Evolutionary conservation across 1,140 invertebrate species (phyloP).

Genomic region (Formica exsecta): DNA sequence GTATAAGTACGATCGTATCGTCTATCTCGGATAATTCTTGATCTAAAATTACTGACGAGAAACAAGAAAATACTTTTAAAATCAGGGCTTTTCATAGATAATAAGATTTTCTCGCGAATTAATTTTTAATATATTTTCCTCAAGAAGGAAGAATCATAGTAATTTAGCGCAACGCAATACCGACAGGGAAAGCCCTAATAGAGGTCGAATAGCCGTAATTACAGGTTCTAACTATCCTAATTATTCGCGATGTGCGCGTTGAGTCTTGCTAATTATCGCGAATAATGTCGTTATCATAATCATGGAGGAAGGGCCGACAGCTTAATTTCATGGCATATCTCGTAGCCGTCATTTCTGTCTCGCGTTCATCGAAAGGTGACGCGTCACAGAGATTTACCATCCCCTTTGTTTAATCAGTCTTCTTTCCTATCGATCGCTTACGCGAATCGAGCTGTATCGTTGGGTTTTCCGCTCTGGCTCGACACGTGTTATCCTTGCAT

Average conservation of each 20-base stretch:
- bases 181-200: constrained; percentile 58
- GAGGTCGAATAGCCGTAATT: constrained; percentile 79
- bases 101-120: background rate
- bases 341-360: background rate
- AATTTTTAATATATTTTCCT: background rate
- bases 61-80: background rate
- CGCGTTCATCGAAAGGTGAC: background rate
- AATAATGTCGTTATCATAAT: constrained; percentile 76
- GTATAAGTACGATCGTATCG: background rate
- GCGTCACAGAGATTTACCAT: constrained; percentile 7
- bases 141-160: background rate
- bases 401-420: background rate
- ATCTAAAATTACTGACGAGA: background rate
- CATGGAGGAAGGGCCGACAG: constrained; percentile 7
- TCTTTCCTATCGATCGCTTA: constrained; percentile 14
- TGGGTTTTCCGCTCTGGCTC: constrained; percentile 40
- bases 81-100: background rate
- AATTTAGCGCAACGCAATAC: constrained; percentile 29
- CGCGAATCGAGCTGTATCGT: constrained; percentile 24
- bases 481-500: constrained; percentile 47
- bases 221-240: constrained; percentile 77
- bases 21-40: background rate
- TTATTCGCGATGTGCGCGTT: constrained; percentile 70
- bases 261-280: constrained; percentile 61
- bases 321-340: constrained; percentile 56